Percentiles rank a stretch among this genome's conserved stretches.
phyloP scores from a whole-genome alignment of 1,140 invertebrate genomes.

The Zophobas atratus region DNA sequence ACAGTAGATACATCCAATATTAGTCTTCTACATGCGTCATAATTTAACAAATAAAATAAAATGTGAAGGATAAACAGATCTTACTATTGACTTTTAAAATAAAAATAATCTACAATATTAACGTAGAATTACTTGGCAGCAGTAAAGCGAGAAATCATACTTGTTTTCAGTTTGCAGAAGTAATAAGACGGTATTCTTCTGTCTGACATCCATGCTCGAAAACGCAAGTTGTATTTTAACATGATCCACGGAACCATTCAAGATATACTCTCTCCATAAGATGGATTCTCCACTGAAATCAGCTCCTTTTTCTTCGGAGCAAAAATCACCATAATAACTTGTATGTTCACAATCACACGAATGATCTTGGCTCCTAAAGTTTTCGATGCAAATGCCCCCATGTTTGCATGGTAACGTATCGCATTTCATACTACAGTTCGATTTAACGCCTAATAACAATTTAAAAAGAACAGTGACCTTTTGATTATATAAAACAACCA shows the following conservation, averaged over 20 bases:
- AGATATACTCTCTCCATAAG: conserved; percentile 81
- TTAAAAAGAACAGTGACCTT: neutral
- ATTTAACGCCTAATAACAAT: conserved; percentile 76
- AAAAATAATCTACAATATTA: too few species aligned
- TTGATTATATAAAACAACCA: neutral
- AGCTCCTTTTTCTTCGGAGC: conserved; percentile 86
- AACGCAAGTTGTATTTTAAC: conserved; percentile 87
- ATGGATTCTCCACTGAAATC: conserved; percentile 90
- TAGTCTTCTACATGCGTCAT: too few species aligned
- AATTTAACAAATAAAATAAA: too few species aligned
- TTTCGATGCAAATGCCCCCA: conserved; percentile 89
- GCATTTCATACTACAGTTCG: conserved; percentile 91
- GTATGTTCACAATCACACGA: conserved; percentile 91
- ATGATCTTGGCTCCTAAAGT: conserved; percentile 87
- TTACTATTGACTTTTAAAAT: too few species aligned
- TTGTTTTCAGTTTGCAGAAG: conserved; percentile 87
- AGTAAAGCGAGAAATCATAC: conserved; percentile 68
- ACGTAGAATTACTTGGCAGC: too few species aligned
- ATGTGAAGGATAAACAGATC: too few species aligned
- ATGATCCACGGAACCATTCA: conserved; percentile 79
- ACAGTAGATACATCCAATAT: too few species aligned
- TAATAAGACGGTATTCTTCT: conserved; percentile 82
- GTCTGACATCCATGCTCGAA: conserved; percentile 83
- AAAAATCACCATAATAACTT: conserved; percentile 88
- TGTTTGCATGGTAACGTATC: conserved; percentile 90